These are phyloP conservation scores for Pissodes strobi DNA, from an alignment of 1,140 invertebrate genomes.

Conservation along the genomic window DNA sequence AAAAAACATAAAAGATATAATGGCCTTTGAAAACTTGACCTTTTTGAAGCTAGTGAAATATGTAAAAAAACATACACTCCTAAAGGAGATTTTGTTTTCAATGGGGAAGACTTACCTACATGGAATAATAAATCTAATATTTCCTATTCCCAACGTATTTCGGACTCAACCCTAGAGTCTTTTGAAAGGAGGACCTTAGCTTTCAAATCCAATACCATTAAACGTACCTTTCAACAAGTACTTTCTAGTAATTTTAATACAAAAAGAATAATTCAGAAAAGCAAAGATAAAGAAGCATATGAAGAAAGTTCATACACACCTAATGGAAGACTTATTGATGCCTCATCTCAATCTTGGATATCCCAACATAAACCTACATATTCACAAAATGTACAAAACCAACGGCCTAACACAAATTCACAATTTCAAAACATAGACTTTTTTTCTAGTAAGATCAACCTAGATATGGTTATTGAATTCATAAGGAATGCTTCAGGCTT, in stretches of 20 bases:
- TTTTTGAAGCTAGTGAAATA: constrained; percentile 10
- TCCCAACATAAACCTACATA: too few species aligned
- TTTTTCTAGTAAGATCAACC: too few species aligned
- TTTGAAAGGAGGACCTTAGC: background rate
- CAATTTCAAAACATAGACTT: too few species aligned
- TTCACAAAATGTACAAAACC: constrained; percentile 11
- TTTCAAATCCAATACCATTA: background rate
- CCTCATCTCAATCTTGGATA: too few species aligned
- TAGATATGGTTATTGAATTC: too few species aligned
- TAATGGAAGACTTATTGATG: background rate
- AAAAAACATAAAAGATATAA: constrained; percentile 12
- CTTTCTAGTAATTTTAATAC: background rate
- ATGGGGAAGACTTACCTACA: constrained; percentile 1
- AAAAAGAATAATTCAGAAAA: constrained; percentile 2
- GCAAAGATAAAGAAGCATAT: background rate
- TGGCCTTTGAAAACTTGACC: constrained; percentile 15
- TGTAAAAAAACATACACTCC: background rate
- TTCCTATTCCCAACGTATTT: background rate
- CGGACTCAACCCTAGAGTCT: background rate
- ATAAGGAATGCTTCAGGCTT: too few species aligned
- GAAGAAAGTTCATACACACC: background rate
- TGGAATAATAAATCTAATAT: background rate
- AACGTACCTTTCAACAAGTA: background rate
- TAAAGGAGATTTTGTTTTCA: background rate
- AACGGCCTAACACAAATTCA: background rate